Percentiles rank a stretch among this genome's conserved stretches.
phyloP scores from a whole-genome alignment of 2,113 vertebrate species.

The Regulus satrapa region DNA sequence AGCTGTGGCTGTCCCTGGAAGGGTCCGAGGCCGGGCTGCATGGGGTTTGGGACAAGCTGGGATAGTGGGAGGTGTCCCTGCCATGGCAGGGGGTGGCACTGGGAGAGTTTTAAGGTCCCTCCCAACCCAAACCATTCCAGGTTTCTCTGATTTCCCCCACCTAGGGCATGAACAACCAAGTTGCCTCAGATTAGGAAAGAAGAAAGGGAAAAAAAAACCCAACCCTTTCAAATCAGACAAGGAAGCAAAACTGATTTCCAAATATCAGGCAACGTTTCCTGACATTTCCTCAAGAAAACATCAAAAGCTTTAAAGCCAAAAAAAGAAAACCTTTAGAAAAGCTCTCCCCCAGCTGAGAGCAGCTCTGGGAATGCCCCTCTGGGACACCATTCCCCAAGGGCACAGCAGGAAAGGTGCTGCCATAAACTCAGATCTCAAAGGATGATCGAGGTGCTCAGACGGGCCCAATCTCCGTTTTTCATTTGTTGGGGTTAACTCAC shows the following conservation, averaged over 20 bases:
- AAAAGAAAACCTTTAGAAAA: neutral
- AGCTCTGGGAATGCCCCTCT: neutral
- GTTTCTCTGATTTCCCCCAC: neutral
- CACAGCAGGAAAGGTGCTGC: neutral
- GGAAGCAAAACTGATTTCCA: neutral
- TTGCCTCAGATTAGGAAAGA: neutral
- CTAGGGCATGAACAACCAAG: neutral
- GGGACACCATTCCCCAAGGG: fast-evolving
- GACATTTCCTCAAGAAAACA: neutral
- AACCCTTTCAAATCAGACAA: neutral
- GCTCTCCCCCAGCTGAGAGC: neutral
- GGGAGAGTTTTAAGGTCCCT: neutral
- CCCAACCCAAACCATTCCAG: neutral
- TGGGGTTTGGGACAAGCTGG: neutral
- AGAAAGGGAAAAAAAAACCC: neutral
- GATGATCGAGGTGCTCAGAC: neutral
- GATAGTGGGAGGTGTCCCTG: neutral
- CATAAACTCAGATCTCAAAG: neutral
- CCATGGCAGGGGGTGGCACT: neutral
- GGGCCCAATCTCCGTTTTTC: neutral
- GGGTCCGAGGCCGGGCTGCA: fast-evolving
- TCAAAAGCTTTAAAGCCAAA: neutral
- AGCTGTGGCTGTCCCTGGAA: neutral
- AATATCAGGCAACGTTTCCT: neutral
- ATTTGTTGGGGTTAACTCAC: neutral